phyloP scores from a whole-genome alignment of 2,113 vertebrate species.

The Clupea harengus region DNA sequence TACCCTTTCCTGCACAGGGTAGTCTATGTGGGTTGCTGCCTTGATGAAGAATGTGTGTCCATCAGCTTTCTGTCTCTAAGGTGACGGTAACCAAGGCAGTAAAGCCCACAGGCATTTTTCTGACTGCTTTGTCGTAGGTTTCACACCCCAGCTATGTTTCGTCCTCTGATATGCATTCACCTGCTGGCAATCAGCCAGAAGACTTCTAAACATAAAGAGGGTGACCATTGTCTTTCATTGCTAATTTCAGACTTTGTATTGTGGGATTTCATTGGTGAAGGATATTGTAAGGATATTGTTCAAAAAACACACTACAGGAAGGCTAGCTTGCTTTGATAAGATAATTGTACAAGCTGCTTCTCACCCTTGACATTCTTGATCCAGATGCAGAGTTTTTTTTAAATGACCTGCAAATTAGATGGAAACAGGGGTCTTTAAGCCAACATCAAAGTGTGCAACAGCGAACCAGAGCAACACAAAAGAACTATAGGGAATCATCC shows the following conservation, averaged over 20 bases:
- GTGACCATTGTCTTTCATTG: neutral
- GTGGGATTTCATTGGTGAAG: neutral
- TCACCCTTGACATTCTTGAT: neutral
- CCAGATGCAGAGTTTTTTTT: no score
- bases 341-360: neutral
- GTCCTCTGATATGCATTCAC: neutral
- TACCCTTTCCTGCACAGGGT: neutral
- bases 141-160: neutral
- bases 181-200: neutral
- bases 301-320: neutral
- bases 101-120: neutral
- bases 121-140: neutral
- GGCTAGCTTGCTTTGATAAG: neutral
- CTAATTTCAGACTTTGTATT: neutral
- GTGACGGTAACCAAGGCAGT: neutral
- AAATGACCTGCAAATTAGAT: neutral
- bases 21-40: neutral
- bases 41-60: neutral
- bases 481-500: conserved; percentile 14
- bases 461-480: neutral
- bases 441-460: conserved; percentile 31
- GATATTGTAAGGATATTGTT: neutral
- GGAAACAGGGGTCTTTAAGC: conserved; percentile 27
- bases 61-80: neutral
- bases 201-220: neutral